Percentiles rank a stretch among this genome's conserved stretches.
phyloP scores from a whole-genome alignment of 2,113 vertebrate genomes.

The Mirza zaza region DNA sequence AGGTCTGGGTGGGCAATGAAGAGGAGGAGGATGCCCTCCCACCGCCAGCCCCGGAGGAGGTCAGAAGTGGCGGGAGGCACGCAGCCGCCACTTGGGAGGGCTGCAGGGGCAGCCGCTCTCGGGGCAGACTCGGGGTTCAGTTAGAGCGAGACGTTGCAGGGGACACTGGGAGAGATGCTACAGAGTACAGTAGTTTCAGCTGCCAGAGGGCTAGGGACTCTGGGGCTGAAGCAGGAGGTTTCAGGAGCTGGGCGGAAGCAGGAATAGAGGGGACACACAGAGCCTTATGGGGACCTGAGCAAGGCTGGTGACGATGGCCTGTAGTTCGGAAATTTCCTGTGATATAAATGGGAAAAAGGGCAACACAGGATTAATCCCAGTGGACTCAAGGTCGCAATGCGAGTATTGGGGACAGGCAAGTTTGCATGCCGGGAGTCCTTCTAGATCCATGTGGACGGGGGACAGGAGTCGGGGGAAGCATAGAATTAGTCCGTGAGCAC shows the following conservation, averaged over 20 bases:
- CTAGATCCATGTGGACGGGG: neutral
- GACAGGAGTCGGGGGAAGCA: no score
- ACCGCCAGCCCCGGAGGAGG: neutral
- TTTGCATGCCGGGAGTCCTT: neutral
- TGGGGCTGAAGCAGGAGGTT: rapidly evolving
- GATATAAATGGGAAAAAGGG: neutral
- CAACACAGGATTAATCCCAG: neutral
- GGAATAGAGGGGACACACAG: neutral
- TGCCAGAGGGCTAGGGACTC: neutral
- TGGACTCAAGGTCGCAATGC: neutral
- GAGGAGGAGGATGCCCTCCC: neutral
- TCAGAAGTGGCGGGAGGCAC: neutral
- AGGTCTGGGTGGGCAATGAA: neutral
- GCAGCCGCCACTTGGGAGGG: neutral
- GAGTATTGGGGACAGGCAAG: neutral
- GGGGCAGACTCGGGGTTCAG: neutral
- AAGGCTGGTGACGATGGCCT: neutral
- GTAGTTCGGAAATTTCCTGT: neutral
- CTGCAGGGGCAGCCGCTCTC: neutral
- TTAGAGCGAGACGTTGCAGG: neutral
- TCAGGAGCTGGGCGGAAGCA: neutral
- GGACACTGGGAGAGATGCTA: neutral
- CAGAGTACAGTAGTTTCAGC: no score
- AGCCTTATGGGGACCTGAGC: neutral
- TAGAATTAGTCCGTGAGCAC: neutral